Base-by-base conservation (phyloP, 2,113 vertebrate genomes). In the Grus americana region DNA sequence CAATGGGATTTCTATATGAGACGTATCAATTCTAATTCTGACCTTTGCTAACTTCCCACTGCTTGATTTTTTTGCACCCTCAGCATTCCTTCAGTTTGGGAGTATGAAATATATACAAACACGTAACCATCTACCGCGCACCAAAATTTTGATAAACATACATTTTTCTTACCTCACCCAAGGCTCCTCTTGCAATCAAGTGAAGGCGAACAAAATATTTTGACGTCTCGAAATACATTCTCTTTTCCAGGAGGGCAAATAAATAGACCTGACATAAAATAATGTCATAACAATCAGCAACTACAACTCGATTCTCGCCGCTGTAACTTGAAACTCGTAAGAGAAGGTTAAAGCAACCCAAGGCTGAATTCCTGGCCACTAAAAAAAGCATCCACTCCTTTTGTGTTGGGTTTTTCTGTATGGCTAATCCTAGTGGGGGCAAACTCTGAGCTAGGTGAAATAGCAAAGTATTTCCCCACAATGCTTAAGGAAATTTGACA, bases 221-320 rank as follows among this genome's bases (percentile, higher is more conserved):
- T 95, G 95, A 96, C 47, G 0, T 94, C 74, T 94, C 0, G 0
- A 91, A 95, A 95, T 76, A 88, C 62, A 73, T 70, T 92, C 79
- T 78, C 34, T 88, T 92, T 88, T 92, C 58, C 1, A 5, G 55
- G 34, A 95, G 66, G 78, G 49, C 81, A 96, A 96, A 96, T 92
- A 96, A 95, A 96, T 61, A 92, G 94, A 91, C 49, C 58, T 88
- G 94, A 95, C 90, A 97, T 85, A 94, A 93, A 94, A 95, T 36
- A 89, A 96, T 81, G 92, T 92, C 92, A 94, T 92, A 96, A 92
- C 92, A 95, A 91, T 88, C 93, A 92, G 88, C 63, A 93, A 71
- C 74, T 93, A 92, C 93, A 96, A 61, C 84, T 92, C 6, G 9
- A 86, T 94, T 70, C 70, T 88, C 6, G 5, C 55, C 83, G 84